A percentile compares a stretch with the other conserved stretches of the same genome.
These are phyloP conservation scores for Dicerorhinus sumatrensis DNA, from an alignment of 2,113 vertebrate species.

Conservation along the genomic window DNA sequence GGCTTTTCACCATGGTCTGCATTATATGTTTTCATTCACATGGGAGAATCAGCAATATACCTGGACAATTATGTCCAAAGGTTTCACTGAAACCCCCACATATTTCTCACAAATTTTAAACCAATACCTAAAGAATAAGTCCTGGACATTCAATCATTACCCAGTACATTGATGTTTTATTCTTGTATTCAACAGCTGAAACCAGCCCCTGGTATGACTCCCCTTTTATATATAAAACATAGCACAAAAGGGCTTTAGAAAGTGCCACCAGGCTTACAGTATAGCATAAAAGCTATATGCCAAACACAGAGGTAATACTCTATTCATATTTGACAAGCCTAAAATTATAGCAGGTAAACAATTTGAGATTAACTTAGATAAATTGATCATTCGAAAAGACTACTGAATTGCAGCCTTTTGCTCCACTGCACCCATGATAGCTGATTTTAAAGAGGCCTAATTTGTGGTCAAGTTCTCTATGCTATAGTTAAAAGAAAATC, in stretches of 20 bases:
- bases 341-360: not conserved
- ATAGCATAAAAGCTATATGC: not conserved
- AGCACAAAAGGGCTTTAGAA: not conserved
- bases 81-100: not conserved
- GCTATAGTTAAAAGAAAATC: not conserved
- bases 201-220: not conserved
- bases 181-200: not conserved
- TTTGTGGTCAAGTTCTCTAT: not conserved
- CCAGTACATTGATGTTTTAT: not conserved
- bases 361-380: not conserved
- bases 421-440: not conserved
- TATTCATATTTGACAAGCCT: not conserved
- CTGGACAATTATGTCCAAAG: not conserved
- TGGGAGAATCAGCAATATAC: not conserved
- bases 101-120: constrained; percentile 1
- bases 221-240: not conserved
- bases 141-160: not conserved
- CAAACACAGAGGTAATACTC: not conserved
- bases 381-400: not conserved
- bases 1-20: not conserved
- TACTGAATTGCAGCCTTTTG: not conserved
- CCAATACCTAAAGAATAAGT: not conserved
- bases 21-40: not conserved
- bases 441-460: not conserved
- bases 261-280: not conserved